A percentile compares a stretch with the other conserved stretches of the same genome.
Evolutionary conservation across 2,113 vertebrate genomes (phyloP).

Genomic region (Neodon shergylaensis): DNA sequence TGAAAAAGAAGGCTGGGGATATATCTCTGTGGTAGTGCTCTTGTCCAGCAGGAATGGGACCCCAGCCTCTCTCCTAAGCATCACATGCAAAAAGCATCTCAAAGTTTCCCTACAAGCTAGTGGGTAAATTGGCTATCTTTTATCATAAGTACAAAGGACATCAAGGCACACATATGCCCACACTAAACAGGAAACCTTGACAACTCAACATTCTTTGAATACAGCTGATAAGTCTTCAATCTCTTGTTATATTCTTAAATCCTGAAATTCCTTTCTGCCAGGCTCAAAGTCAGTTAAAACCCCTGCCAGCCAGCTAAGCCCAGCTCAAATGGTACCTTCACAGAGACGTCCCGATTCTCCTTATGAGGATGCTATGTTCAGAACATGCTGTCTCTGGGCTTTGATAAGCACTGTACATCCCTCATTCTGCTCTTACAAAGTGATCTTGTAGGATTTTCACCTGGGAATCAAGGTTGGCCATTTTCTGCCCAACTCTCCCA

Average conservation of each 20-base stretch:
- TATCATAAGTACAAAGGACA: not conserved
- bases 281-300: not conserved
- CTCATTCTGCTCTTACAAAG: slow-evolving; percentile 12
- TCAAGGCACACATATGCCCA: not conserved
- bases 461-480: not conserved
- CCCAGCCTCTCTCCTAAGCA: not conserved
- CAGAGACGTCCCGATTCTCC: not conserved
- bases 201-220: not conserved
- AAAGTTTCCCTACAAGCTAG: slow-evolving; percentile 5
- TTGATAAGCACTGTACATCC: not conserved
- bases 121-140: not conserved
- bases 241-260: not conserved
- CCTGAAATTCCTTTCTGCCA: not conserved
- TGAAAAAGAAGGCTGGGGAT: not conserved
- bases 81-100: not conserved
- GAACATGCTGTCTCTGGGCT: not conserved
- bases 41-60: not conserved
- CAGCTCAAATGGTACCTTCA: slow-evolving; percentile 26
- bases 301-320: not conserved
- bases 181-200: not conserved
- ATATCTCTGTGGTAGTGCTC: not conserved
- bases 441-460: slow-evolving; percentile 29
- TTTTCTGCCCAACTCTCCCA: slow-evolving; percentile 26
- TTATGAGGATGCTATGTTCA: not conserved
- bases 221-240: not conserved